Evolutionary conservation across 2,888 invertebrate genomes (phyloP).

Genomic region (Pheosia tremula): DNA sequence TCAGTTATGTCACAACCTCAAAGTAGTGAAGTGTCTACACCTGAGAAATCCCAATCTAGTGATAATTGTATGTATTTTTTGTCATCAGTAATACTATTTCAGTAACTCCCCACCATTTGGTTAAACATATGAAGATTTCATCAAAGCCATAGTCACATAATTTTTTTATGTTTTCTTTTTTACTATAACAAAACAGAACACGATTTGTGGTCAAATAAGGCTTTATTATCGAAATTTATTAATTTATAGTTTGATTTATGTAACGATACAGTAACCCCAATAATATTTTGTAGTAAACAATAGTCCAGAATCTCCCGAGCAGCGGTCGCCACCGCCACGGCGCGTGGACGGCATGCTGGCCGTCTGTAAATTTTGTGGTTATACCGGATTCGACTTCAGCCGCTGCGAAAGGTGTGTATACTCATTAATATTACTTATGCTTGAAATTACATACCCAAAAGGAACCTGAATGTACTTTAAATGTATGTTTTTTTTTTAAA

Average conservation of each 20-base stretch:
- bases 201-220: background rate
- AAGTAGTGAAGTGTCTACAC: slow-evolving; percentile 76
- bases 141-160: no score
- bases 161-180: background rate
- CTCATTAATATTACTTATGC: background rate
- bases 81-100: background rate
- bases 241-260: background rate
- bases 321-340: slow-evolving; percentile 86
- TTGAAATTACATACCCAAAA: no score
- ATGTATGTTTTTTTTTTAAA: no score
- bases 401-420: slow-evolving; percentile 87
- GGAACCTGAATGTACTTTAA: no score
- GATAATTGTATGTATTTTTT: slow-evolving; percentile 60
- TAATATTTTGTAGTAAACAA: slow-evolving; percentile 50
- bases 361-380: slow-evolving; percentile 92
- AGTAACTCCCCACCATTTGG: no score
- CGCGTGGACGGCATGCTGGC: slow-evolving; percentile 89
- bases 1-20: slow-evolving; percentile 66
- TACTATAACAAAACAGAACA: background rate
- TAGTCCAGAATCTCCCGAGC: slow-evolving; percentile 77
- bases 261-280: background rate
- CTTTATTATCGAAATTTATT: background rate
- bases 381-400: slow-evolving; percentile 90
- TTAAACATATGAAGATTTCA: no score
- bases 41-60: slow-evolving; percentile 66